Evolutionary conservation across 2,797 vertebrate species (phyloP), one percentile per base, ranked within the genome.

Genomic region (Astyanax mexicanus): DNA sequence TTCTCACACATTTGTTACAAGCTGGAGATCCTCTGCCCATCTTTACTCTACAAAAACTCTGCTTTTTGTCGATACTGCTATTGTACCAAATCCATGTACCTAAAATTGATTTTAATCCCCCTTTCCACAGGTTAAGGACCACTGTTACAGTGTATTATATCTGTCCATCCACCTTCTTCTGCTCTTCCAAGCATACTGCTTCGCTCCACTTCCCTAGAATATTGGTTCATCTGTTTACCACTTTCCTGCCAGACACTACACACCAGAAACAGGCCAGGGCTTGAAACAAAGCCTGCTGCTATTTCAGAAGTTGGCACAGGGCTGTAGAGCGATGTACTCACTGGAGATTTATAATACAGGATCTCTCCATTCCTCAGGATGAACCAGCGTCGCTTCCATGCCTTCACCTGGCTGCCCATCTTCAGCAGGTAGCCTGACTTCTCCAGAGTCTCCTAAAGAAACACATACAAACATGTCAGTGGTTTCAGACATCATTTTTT

Each of bases 351-450:
- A 89, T 97, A 98, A 92, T 98, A 99, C 83, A 94, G 93, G 74
- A 99, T 96, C 81, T 97, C 96, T 79, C 95, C 94, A 62, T 96
- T 97, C 86, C 94, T 95, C 84, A 99, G 91, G 82, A 98, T 95
- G 88, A 99, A 99, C 97, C 97, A 99, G 82, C 96, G 93, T 19
- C 96, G 95, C 77, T 98, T 98, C 97, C 97, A 99, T 0, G 93
- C 95, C 86, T 97, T 98, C 74, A 96, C 93, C 71, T 93, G 95
- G 82, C 93, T 96, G 54, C 96, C 95, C 96, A 99, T 96, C 90
- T 99, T 99, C 84, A 99, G 89, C 86, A 99, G 91, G 90, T 99
- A 99, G 57, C 97, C 96, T 0, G 96, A 96, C 87, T 99, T 99
- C 87, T 99, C 97, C 84, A 97, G 81, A 42, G 91, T 93, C 83